Evolutionary conservation across 53 echinoderm and acorn worm genomes (phyloP).

Genomic region (Zoroaster sp.): DNA sequence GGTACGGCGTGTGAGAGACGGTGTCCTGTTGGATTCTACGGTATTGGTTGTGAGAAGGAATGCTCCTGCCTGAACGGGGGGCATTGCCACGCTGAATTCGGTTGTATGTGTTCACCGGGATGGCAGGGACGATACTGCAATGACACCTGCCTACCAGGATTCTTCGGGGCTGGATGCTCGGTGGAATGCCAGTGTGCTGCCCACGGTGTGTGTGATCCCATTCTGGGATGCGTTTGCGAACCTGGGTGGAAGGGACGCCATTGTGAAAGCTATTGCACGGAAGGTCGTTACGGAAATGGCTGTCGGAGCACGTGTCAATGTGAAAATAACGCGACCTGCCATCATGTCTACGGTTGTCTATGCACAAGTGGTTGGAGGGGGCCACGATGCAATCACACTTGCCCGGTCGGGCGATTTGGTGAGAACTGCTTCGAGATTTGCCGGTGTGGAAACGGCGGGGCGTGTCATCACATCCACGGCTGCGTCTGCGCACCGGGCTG

Average conservation of each 20-base stretch:
- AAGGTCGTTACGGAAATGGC: constrained; percentile 64
- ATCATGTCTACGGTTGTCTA: constrained; percentile 70
- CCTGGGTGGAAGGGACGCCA: constrained; percentile 70
- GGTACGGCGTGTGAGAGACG: constrained; percentile 64
- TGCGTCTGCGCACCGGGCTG: constrained; percentile 71
- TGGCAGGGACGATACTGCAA: constrained; percentile 76
- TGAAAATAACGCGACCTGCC: constrained; percentile 61
- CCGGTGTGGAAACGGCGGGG: constrained; percentile 72
- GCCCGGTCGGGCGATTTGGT: constrained; percentile 63
- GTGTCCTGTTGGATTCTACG: constrained; percentile 74
- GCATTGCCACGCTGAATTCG: constrained; percentile 69
- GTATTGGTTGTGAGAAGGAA: constrained; percentile 56
- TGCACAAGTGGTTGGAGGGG: constrained; percentile 80
- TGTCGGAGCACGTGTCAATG: constrained; percentile 69
- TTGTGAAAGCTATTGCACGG: constrained; percentile 57
- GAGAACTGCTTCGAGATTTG: constrained; percentile 62
- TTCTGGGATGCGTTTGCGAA: constrained; percentile 63
- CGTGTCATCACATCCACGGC: constrained; percentile 65
- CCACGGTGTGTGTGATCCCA: constrained; percentile 60
- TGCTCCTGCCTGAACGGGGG: constrained; percentile 81
- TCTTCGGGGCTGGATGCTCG: constrained; percentile 68
- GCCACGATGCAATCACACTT: constrained; percentile 52
- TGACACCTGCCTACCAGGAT: constrained; percentile 61
- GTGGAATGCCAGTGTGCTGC: constrained; percentile 60
- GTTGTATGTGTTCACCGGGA: constrained; percentile 63